Evolutionary conservation across 2,113 vertebrate species (phyloP).

Genomic region (Phalacrocorax carbo): DNA sequence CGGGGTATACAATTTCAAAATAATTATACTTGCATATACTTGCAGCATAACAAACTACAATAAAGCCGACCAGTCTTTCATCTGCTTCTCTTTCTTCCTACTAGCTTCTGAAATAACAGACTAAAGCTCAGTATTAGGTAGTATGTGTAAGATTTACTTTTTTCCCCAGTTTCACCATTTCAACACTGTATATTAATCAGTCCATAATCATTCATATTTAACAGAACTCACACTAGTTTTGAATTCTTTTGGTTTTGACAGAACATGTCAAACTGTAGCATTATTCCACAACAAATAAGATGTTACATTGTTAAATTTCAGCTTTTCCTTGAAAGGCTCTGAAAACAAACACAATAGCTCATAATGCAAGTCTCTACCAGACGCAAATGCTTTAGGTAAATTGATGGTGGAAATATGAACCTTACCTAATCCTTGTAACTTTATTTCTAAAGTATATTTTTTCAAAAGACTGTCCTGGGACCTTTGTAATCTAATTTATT

Average conservation of each 20-base stretch:
- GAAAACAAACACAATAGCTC: background rate
- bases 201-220: background rate
- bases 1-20: background rate
- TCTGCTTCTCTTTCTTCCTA: background rate
- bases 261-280: background rate
- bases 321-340: background rate
- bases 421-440: background rate
- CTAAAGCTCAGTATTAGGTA: background rate
- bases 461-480: background rate
- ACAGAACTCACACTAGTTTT: background rate
- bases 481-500: background rate
- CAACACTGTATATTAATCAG: background rate
- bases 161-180: background rate
- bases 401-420: background rate
- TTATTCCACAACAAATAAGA: background rate
- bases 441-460: background rate
- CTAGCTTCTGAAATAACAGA: background rate
- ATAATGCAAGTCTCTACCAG: background rate
- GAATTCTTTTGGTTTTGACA: background rate
- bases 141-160: background rate
- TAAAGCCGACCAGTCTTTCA: background rate
- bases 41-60: background rate
- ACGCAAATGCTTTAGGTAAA: background rate
- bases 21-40: background rate
- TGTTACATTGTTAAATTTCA: background rate